Evolutionary conservation across 2,888 invertebrate species (phyloP).

Genomic region (Thera obeliscata): DNA sequence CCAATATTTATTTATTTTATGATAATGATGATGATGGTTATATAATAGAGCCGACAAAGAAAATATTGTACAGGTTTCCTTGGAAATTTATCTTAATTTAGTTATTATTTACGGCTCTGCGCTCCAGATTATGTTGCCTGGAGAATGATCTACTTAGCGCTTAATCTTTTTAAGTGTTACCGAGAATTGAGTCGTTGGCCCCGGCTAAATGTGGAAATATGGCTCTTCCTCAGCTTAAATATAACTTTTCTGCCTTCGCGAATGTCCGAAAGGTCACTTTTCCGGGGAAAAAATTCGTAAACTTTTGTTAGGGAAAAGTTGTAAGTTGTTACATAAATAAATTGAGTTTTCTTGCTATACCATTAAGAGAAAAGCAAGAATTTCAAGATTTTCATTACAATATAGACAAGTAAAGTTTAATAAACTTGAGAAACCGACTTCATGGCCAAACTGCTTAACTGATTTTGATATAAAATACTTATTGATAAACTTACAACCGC

Average conservation of each 20-base stretch:
- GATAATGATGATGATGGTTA: constrained; percentile 5
- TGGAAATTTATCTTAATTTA: constrained; percentile 47
- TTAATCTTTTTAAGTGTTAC: constrained; percentile 42
- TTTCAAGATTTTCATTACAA: neutral
- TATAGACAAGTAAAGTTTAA: too few species aligned
- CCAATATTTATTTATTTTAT: too few species aligned
- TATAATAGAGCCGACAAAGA: constrained; percentile 28
- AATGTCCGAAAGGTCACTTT: constrained; percentile 1
- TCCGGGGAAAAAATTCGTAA: neutral
- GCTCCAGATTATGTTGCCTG: constrained; percentile 35
- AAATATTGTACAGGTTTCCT: constrained; percentile 41
- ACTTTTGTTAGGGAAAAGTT: constrained; percentile 2
- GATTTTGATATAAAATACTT: too few species aligned
- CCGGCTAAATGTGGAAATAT: constrained; percentile 28
- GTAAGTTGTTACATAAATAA: constrained; percentile 5
- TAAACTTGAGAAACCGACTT: too few species aligned
- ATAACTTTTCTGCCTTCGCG: constrained; percentile 6
- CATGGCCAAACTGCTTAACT: too few species aligned
- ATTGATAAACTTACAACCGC: too few species aligned
- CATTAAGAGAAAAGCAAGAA: neutral
- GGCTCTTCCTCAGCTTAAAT: constrained; percentile 19
- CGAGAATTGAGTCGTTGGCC: constrained; percentile 23
- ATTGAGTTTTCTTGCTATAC: neutral
- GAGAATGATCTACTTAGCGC: constrained; percentile 38
- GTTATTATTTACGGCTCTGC: constrained; percentile 46